phyloP scores from a whole-genome alignment of 2,113 vertebrate species.

The Microtus oregoni region DNA sequence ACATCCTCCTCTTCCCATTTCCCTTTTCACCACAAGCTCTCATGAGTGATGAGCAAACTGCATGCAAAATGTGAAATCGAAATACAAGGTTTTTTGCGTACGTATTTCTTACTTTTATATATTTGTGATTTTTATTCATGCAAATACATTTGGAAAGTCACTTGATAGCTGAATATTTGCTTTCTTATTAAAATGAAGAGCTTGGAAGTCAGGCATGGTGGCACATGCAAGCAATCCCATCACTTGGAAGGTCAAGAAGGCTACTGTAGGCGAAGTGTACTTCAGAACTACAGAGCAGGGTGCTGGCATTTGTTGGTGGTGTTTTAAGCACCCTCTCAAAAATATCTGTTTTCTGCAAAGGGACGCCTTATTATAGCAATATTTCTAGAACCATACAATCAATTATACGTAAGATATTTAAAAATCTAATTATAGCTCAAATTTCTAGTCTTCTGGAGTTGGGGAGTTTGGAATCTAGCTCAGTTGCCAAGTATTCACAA shows the following conservation, averaged over 20 bases:
- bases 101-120: background rate
- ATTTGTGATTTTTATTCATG: background rate
- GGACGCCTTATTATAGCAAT: background rate
- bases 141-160: background rate
- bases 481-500: too few species aligned
- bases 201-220: background rate
- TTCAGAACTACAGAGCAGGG: background rate
- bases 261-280: too few species aligned
- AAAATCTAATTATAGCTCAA: background rate
- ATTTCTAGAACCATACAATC: background rate
- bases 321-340: background rate
- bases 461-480: background rate
- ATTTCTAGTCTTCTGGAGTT: background rate
- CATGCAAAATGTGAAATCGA: background rate
- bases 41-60: background rate
- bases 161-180: constrained; percentile 17
- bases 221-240: background rate
- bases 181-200: constrained; percentile 4
- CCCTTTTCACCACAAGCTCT: background rate
- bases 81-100: background rate
- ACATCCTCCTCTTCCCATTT: background rate
- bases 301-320: too few species aligned
- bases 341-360: constrained; percentile 4
- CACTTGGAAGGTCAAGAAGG: background rate
- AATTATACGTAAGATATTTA: background rate